These are phyloP conservation scores for Tridacna crocea DNA, from an alignment of 2,888 invertebrate genomes.

Conservation along the genomic window DNA sequence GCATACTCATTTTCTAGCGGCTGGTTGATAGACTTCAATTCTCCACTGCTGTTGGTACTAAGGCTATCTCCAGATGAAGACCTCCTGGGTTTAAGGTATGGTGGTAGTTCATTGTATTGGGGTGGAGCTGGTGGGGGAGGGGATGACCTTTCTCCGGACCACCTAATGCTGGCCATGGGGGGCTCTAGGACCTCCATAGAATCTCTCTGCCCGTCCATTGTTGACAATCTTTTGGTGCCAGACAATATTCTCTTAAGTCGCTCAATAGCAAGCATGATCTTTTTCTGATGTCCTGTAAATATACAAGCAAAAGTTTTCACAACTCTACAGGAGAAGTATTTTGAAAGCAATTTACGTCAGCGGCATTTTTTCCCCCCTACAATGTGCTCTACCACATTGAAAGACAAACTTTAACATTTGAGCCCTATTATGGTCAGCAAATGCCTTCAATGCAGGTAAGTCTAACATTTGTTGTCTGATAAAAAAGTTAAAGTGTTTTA, in stretches of 20 bases:
- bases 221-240: constrained; percentile 77
- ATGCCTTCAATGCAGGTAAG: no score
- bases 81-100: constrained; percentile 65
- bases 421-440: no score
- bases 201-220: constrained; percentile 71
- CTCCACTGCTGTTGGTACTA: constrained; percentile 73
- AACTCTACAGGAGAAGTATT: no score
- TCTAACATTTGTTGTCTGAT: no score
- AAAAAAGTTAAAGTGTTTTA: no score
- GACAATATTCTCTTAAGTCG: constrained; percentile 92
- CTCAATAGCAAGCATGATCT: constrained; percentile 98
- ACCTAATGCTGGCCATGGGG: constrained; percentile 69
- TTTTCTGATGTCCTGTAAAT: constrained; percentile 98
- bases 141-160: constrained; percentile 75
- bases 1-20: constrained; percentile 59
- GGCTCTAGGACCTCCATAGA: constrained; percentile 75
- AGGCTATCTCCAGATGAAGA: constrained; percentile 78
- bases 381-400: no score
- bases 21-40: constrained; percentile 52
- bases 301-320: neutral
- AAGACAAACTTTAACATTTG: no score
- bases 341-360: no score
- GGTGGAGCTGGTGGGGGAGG: constrained; percentile 64
- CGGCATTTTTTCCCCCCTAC: no score
- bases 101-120: constrained; percentile 65